phyloP scores from a whole-genome alignment of 2,113 vertebrate genomes.

The Leptosomus discolor region DNA sequence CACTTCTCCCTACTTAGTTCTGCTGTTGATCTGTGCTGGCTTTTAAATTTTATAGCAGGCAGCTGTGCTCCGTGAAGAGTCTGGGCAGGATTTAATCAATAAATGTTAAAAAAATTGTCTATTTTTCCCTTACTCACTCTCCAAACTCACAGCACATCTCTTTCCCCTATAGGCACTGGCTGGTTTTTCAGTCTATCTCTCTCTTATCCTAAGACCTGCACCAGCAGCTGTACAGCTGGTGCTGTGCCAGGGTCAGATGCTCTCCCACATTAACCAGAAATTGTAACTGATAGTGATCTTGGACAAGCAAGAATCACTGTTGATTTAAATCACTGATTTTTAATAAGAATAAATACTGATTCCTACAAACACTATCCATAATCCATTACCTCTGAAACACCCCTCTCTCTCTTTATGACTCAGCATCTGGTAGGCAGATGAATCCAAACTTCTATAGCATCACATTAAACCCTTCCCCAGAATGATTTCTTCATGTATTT shows the following conservation, averaged over 20 bases:
- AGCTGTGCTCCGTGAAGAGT: neutral
- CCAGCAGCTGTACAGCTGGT: neutral
- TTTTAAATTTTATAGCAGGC: neutral
- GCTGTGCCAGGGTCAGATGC: neutral
- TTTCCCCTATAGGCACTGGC: neutral
- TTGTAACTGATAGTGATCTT: neutral
- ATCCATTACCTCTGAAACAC: constrained; percentile 3
- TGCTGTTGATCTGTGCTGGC: neutral
- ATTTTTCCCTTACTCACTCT: neutral
- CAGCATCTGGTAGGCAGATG: constrained; percentile 14
- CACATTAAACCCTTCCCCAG: neutral
- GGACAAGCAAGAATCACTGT: neutral
- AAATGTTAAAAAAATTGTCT: neutral
- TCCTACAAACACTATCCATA: neutral
- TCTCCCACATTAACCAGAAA: neutral
- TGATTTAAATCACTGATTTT: neutral
- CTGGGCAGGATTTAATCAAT: neutral
- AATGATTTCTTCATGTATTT: neutral
- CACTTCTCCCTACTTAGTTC: neutral
- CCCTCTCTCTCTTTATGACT: neutral
- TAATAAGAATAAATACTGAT: neutral
- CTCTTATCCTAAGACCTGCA: neutral
- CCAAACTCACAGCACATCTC: neutral
- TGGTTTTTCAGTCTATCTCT: neutral
- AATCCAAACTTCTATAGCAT: neutral